Conservation (phyloP, 2,888 invertebrate species). For the Willowsia nigromaculata region DNA sequence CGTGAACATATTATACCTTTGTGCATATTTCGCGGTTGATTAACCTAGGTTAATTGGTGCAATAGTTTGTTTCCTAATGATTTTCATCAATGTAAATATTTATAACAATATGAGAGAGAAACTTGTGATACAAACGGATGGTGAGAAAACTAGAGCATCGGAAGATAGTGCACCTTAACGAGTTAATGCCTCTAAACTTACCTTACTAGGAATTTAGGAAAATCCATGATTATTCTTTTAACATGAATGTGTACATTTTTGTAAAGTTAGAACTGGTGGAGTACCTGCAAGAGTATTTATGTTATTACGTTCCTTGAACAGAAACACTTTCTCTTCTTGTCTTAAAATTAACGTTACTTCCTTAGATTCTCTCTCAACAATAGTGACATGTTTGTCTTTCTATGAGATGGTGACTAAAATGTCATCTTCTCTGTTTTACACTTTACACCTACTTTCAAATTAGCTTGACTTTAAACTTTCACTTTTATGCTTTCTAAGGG, state of each 20-base stretch:
- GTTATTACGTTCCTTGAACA: too few species aligned
- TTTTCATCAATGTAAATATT: not conserved
- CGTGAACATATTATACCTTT: not conserved
- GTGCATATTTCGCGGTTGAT: not conserved
- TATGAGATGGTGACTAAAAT: too few species aligned
- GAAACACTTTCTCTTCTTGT: too few species aligned
- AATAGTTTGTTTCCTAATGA: not conserved
- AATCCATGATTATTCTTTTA: not conserved
- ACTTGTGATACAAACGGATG: not conserved
- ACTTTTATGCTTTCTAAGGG: too few species aligned
- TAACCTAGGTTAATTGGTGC: too few species aligned
- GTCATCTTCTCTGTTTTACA: too few species aligned
- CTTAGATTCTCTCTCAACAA: too few species aligned
- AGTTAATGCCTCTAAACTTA: not conserved
- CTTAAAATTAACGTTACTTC: too few species aligned
- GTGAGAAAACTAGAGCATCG: not conserved
- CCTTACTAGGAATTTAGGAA: not conserved
- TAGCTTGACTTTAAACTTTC: too few species aligned
- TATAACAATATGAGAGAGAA: not conserved
- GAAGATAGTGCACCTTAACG: not conserved
- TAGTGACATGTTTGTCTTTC: too few species aligned
- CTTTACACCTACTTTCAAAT: too few species aligned
- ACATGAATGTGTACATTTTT: not conserved
- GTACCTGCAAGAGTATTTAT: not conserved
- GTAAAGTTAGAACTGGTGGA: not conserved